A percentile compares a stretch with the other conserved stretches of the same genome.
Evolutionary conservation across 2,113 vertebrate genomes (phyloP).

Genomic region (Parus major): DNA sequence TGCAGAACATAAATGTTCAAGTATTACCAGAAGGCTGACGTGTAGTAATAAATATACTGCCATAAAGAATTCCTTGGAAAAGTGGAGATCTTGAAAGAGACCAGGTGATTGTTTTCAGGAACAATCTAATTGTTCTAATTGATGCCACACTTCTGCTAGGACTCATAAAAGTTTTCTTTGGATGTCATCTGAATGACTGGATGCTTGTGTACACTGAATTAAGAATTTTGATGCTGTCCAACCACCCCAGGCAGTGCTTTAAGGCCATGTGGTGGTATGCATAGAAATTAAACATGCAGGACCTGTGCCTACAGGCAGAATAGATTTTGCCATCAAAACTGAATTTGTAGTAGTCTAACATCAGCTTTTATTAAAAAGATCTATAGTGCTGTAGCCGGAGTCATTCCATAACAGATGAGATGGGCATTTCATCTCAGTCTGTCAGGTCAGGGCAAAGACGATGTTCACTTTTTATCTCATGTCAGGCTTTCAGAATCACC

Average conservation of each 20-base stretch:
- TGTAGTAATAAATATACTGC: neutral
- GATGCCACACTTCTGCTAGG: neutral
- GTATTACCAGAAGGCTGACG: conserved; percentile 2
- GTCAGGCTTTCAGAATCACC: conserved; percentile 1
- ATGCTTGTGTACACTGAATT: neutral
- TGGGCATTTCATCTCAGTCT: neutral
- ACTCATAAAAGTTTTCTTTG: neutral
- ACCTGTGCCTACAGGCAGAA: neutral
- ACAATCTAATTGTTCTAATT: neutral
- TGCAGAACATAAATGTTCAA: conserved; percentile 12
- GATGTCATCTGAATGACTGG: neutral
- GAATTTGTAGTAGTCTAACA: conserved; percentile 34
- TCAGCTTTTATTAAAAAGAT: conserved; percentile 46
- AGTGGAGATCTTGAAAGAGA: neutral
- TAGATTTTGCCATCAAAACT: conserved; percentile 55
- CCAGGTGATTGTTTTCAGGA: neutral
- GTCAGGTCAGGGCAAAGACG: neutral
- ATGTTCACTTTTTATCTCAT: neutral
- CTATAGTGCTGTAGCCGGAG: neutral
- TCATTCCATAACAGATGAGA: neutral
- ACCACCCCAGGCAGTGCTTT: neutral
- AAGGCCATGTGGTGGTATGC: neutral
- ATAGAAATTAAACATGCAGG: neutral
- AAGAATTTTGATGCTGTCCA: neutral
- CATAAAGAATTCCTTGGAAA: neutral